Percentiles rank a stretch among this genome's conserved stretches.
Evolutionary conservation across 2,797 vertebrate species (phyloP).

Genomic region (Odontamblyopus lacepedii): DNA sequence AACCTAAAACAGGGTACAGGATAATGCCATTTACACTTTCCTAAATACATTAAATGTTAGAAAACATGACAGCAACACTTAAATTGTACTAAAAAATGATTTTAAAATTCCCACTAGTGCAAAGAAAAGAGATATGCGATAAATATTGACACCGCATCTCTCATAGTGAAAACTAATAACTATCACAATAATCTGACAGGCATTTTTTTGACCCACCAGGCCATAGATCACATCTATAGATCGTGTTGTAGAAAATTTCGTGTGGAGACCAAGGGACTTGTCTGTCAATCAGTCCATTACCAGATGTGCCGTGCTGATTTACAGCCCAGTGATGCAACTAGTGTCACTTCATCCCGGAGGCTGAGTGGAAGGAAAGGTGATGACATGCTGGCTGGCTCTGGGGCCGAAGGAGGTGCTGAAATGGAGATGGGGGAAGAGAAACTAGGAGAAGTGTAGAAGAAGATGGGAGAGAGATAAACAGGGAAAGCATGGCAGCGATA

Average conservation of each 20-base stretch:
- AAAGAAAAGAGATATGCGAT: too few relatives aligned
- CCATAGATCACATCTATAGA: slow-evolving; percentile 25
- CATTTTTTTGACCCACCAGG: background rate
- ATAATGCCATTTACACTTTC: too few relatives aligned
- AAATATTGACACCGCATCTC: too few relatives aligned
- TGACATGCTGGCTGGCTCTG: slow-evolving; percentile 46
- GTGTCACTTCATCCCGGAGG: slow-evolving; percentile 47
- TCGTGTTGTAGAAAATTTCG: slow-evolving; percentile 32
- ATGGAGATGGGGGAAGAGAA: slow-evolving; percentile 40
- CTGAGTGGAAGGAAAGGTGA: slow-evolving; percentile 43
- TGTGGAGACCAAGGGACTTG: slow-evolving; percentile 15
- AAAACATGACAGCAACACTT: too few relatives aligned
- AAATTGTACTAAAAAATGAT: too few relatives aligned
- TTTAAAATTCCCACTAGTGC: too few relatives aligned
- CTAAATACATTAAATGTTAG: too few relatives aligned
- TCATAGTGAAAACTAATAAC: too few relatives aligned
- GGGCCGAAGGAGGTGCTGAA: slow-evolving; percentile 33
- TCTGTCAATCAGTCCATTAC: slow-evolving; percentile 30
- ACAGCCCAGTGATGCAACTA: slow-evolving; percentile 29
- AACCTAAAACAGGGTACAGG: background rate
- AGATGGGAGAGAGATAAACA: slow-evolving; percentile 23
- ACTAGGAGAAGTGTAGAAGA: slow-evolving; percentile 32
- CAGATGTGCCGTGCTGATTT: slow-evolving; percentile 54
- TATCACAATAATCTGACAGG: too few relatives aligned
- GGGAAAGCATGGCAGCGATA: slow-evolving; percentile 11